Evolutionary conservation across 1,140 invertebrate genomes (phyloP).

Genomic region (Diploscapter pachys): DNA sequence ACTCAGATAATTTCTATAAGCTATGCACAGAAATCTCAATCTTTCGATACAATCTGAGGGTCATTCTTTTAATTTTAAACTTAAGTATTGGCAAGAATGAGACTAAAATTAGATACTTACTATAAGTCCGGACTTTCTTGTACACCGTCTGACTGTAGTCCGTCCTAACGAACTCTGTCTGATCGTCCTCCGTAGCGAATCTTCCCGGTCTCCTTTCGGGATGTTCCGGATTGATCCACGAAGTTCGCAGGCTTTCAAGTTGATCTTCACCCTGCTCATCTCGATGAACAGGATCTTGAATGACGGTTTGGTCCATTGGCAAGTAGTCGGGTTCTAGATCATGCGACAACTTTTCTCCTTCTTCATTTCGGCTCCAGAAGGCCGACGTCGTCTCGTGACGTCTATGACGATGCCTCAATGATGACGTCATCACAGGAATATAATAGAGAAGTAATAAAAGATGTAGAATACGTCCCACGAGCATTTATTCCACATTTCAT

Average conservation of each 20-base stretch:
- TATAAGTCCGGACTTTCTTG: slow-evolving; percentile 31
- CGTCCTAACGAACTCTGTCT: slow-evolving; percentile 28
- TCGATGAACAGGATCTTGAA: slow-evolving; percentile 2
- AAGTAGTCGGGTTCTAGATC: slow-evolving; percentile 3
- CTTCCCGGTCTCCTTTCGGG: slow-evolving; percentile 12
- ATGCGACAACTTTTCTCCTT: slow-evolving; percentile 2
- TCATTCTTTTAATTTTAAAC: too few species aligned
- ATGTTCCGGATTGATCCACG: slow-evolving; percentile 14
- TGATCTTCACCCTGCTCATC: slow-evolving; percentile 16
- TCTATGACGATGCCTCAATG: too few species aligned
- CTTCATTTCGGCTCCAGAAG: slow-evolving; percentile 1
- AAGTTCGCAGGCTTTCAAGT: not conserved
- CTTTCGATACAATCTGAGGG: too few species aligned
- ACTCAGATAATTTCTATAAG: too few species aligned
- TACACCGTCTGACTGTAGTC: slow-evolving; percentile 27
- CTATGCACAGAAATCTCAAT: too few species aligned
- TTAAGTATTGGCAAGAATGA: too few species aligned
- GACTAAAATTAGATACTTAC: slow-evolving; percentile 17
- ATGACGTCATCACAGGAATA: too few species aligned
- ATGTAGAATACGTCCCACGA: too few species aligned
- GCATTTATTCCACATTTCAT: too few species aligned
- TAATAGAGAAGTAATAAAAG: too few species aligned
- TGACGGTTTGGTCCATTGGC: not conserved
- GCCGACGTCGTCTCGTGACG: not conserved
- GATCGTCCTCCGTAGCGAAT: slow-evolving; percentile 17